Base-by-base conservation (phyloP, 1,140 invertebrate species). In the Chrysoperla carnea region DNA sequence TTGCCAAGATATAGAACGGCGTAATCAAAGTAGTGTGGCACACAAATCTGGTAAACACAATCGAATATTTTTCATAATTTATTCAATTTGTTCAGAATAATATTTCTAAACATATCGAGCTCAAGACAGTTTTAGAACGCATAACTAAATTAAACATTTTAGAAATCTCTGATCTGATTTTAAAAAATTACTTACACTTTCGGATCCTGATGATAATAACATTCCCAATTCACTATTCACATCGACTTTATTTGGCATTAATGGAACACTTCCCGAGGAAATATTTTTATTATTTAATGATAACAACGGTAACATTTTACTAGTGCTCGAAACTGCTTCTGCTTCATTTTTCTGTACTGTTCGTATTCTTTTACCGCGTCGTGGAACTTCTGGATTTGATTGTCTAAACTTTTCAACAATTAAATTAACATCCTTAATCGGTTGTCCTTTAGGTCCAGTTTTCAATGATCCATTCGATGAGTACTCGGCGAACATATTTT, bases 321-420 rank as follows among this genome's bases (percentile, higher is more conserved):
- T 15, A 2, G 12, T 11, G 14, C 13, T 38, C 9, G 37, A 14
- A 33, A 33, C 31, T 33, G n/a, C 31, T 4, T 33, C 31, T 33
- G 31, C 4, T 33, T 33, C 17, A 8, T 33, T 46, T 9, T 39
- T 62, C 9, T 63, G 45, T 23, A 64, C 57, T 6, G 65, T 63
- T 50, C 72, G 68, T 57, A 75, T 68, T 31, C 75, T 52, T 31
- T 73, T 60, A 4, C 75, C 73, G 55, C 78, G 66, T 47, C 77
- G 55, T 0, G 78, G 78, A 1, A 78, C 75, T 48, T 81, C 77
- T 0, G 79, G 79, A 59, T 82, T 76, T 46, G 75, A 64, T 37
- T 81, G 74, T 45, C 81, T 33, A 33, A 33, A 33, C 6, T 33
- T 33, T 6, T 33, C 31, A 11, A 33, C 31, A 11, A 33, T 33